phyloP scores from a whole-genome alignment of 2,888 invertebrate genomes.

The Brachycybe producta region DNA sequence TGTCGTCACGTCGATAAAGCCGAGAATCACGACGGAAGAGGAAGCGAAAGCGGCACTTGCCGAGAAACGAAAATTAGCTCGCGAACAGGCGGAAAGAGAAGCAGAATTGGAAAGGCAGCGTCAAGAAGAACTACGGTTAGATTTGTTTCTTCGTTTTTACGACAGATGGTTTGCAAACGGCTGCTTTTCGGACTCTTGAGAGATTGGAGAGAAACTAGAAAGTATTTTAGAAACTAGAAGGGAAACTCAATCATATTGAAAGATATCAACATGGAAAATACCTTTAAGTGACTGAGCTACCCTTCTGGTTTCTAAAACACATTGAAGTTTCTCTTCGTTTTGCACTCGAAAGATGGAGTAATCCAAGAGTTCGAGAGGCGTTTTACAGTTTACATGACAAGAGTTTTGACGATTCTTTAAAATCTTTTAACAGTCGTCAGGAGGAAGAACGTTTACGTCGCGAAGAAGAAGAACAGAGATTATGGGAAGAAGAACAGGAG shows the following conservation, averaged over 20 bases:
- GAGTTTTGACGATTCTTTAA: not conserved
- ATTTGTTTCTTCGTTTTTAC: not conserved
- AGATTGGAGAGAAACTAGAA: no score
- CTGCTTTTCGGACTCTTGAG: no score
- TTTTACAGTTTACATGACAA: not conserved
- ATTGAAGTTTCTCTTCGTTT: no score
- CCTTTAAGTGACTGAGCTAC: no score
- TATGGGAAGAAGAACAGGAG: conserved; percentile 65
- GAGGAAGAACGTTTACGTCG: conserved; percentile 55
- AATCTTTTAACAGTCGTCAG: conserved; percentile 43
- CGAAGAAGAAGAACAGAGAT: conserved; percentile 72
- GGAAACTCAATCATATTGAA: no score
- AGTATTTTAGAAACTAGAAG: no score
- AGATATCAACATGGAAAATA: no score
- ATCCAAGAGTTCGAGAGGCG: no score
- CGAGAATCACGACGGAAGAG: conserved; percentile 72
- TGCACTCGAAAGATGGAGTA: no score
- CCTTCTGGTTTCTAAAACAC: no score
- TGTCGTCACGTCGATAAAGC: conserved; percentile 34
- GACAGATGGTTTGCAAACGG: conserved; percentile 5
- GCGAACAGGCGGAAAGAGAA: conserved; percentile 82
- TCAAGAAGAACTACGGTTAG: conserved; percentile 37
- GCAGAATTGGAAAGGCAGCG: conserved; percentile 66
- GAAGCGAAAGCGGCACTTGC: conserved; percentile 88
- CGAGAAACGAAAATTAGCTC: conserved; percentile 68